These are phyloP conservation scores for Nymphicus hollandicus DNA, from an alignment of 2,113 vertebrate species.

Conservation along the genomic window DNA sequence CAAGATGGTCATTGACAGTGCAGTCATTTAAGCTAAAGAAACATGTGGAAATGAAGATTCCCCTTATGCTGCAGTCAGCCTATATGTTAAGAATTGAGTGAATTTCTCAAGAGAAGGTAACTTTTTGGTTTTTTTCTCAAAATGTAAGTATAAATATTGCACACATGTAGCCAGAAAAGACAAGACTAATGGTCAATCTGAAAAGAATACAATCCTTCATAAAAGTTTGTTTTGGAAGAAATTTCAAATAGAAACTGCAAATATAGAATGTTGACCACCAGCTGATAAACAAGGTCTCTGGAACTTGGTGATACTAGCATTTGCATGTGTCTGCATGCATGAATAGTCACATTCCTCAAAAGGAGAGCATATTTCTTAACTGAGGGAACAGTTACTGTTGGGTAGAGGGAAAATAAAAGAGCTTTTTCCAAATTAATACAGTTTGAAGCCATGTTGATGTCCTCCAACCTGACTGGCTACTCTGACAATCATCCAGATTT, in stretches of 20 bases:
- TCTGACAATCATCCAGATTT: background rate
- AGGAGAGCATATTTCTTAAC: background rate
- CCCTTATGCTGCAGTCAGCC: background rate
- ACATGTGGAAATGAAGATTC: background rate
- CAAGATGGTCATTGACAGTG: background rate
- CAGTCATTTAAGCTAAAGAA: background rate
- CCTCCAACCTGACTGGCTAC: background rate
- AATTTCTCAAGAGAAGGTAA: background rate
- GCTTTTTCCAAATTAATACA: background rate
- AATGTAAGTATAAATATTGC: background rate
- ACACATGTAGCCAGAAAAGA: fast-evolving
- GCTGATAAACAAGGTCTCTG: background rate
- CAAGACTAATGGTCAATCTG: background rate
- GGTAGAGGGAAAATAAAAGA: background rate
- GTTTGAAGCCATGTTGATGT: background rate
- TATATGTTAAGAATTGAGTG: background rate
- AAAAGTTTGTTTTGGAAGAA: background rate
- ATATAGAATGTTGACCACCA: background rate
- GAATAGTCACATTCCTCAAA: background rate
- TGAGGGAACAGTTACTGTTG: background rate
- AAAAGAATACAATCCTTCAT: background rate
- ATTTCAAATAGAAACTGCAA: background rate
- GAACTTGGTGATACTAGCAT: background rate
- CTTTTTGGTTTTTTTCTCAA: fast-evolving
- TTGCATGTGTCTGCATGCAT: background rate